Evolutionary conservation across 1,140 invertebrate genomes (phyloP), one percentile per base, ranked within the genome.

Genomic region (Saccostrea cuccullata): DNA sequence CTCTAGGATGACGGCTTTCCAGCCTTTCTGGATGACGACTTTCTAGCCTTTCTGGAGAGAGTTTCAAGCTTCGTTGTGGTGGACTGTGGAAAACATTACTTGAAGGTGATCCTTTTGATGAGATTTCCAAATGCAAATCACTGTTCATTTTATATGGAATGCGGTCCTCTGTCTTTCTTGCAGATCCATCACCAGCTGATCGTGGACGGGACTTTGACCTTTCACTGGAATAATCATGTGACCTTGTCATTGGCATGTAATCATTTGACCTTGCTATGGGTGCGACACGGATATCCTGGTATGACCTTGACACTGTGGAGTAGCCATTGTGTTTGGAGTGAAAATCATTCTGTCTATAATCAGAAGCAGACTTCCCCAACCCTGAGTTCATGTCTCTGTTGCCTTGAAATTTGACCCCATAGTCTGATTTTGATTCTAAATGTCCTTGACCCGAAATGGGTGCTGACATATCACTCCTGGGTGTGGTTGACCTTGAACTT

Each of bases 401-500:
- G 26, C 70, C 70, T 77, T 77, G 70, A 77, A 30, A 8, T 77
- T 77, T 77, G 26, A 77, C 26, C 70, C 70, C 70, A 15, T 26
- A 77, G 13, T 77, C 70, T 77, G 70, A 36, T 36, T 77, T 77
- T 36, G 70, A 36, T 77, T 77, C 70, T 26, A 36, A 77, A 77
- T 77, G 70, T 30, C 70, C 55, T 20, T 84, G 82, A 47, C 82
- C 82, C 13, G n/a, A 23, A 47, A 85, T 60, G 55, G 88, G 77
- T 8, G 85, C 85, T 84, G 89, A 86, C n/a, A 84, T 55, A 17
- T 88, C 87, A 84, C 67, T 82, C n/a, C 73, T 85, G 4, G 90
- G 88, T 13, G 90, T 90, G 6, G 83, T 82, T 82, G 90, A 89
- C 85, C 88, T 86, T 77, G 88, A 88, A 67, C 88, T 88, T 64